Evolutionary conservation across 2,888 invertebrate genomes (phyloP).

Genomic region (Lochmaea crataegi): DNA sequence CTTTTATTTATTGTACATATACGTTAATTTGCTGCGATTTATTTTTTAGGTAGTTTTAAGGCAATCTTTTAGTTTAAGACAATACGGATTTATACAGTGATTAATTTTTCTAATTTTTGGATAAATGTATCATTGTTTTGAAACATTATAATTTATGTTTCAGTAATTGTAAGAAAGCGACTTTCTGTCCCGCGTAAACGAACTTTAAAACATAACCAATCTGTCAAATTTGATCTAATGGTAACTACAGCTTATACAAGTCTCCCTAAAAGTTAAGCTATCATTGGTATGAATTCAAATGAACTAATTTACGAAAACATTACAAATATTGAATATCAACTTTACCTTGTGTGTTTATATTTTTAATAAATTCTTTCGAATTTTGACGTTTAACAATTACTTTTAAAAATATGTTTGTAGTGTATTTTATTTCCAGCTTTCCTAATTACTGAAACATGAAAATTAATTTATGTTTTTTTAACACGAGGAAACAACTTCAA

Average conservation of each 20-base stretch:
- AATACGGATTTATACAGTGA: neutral
- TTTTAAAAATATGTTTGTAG: neutral
- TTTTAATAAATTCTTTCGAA: too few species aligned
- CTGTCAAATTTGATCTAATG: too few species aligned
- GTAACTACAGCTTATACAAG: too few species aligned
- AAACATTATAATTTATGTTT: neutral
- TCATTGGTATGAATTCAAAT: too few species aligned
- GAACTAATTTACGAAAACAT: too few species aligned
- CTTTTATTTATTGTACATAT: conserved; percentile 6
- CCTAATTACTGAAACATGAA: neutral
- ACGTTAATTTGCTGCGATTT: neutral
- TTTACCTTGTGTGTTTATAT: too few species aligned
- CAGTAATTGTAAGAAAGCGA: neutral
- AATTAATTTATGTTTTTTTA: neutral
- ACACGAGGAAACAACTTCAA: neutral
- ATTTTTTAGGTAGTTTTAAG: conserved; percentile 3
- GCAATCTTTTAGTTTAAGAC: neutral
- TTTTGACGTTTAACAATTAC: too few species aligned
- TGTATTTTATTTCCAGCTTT: neutral
- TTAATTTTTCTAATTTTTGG: neutral
- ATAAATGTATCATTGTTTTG: neutral
- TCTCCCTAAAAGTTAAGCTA: too few species aligned
- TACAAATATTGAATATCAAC: too few species aligned
- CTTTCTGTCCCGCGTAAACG: too few species aligned
- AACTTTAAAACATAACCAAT: too few species aligned